These are phyloP conservation scores for Penaeus japonicus DNA, from an alignment of 1,140 invertebrate species.

Conservation along the genomic window DNA sequence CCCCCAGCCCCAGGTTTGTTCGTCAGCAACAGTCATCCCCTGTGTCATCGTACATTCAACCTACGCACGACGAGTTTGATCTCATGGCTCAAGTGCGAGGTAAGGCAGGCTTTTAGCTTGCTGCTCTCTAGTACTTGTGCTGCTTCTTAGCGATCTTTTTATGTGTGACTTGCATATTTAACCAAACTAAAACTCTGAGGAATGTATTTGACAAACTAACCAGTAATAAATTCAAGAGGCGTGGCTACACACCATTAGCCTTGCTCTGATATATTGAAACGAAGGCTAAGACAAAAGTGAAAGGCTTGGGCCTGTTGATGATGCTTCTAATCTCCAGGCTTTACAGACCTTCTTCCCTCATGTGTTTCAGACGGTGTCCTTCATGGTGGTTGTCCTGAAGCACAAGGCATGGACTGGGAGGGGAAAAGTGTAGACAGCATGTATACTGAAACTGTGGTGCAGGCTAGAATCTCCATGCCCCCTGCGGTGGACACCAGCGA, in stretches of 20 bases:
- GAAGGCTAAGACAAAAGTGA: slow-evolving; percentile 41
- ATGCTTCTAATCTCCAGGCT: slow-evolving; percentile 40
- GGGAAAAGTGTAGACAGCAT: slow-evolving; percentile 57
- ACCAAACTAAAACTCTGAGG: slow-evolving; percentile 43
- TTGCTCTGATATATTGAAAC: slow-evolving; percentile 43
- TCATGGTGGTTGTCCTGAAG: slow-evolving; percentile 53
- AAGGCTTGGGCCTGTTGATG: slow-evolving; percentile 39
- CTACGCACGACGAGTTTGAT: slow-evolving; percentile 57
- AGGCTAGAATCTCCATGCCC: slow-evolving; percentile 47
- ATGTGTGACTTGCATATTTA: slow-evolving; percentile 47
- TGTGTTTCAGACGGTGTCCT: slow-evolving; percentile 59
- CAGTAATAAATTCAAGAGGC: slow-evolving; percentile 31
- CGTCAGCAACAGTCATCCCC: slow-evolving; percentile 45
- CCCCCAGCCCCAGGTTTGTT: slow-evolving; percentile 57
- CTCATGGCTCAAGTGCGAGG: slow-evolving; percentile 60
- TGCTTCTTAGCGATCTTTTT: slow-evolving; percentile 54
- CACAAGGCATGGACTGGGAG: slow-evolving; percentile 52
- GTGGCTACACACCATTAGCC: slow-evolving; percentile 51
- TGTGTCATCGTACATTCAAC: slow-evolving; percentile 41
- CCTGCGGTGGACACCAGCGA: slow-evolving; percentile 45
- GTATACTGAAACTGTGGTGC: slow-evolving; percentile 54
- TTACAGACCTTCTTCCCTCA: slow-evolving; percentile 55
- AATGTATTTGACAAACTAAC: slow-evolving; percentile 54
- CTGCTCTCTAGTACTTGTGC: slow-evolving; percentile 54
- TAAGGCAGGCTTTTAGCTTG: slow-evolving; percentile 59